Evolutionary conservation across 2,797 vertebrate genomes (phyloP), one percentile per base, ranked within the genome.

Genomic region (Rhinella marina): DNA sequence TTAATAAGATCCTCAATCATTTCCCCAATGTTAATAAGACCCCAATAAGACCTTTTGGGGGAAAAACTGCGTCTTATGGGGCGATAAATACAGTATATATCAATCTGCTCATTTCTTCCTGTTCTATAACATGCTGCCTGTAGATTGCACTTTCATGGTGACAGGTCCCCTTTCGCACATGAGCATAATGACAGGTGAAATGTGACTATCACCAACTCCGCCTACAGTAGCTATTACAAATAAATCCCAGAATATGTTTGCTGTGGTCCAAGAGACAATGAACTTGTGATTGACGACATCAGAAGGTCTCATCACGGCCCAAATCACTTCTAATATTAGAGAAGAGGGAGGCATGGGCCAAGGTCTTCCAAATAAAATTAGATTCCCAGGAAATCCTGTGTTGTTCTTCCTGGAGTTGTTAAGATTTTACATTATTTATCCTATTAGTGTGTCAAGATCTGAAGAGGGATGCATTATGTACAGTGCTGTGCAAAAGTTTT

Each of bases 361-460:
- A 52, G 48, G 73, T n/a, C 73, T n/a, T n/a, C 21, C 73, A 76
- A 52, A 52, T 76, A 76, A 50, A 52, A 76, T 76, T 50, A 76
- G 19, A 76, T 76, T 76, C 41, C 41, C 73, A 76, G 73, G 73
- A 76, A 76, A 76, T 76, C 73, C 73, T 76, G 41, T 76, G 73
- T 76, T 76, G 23, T 52, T 50, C 41, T 76, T 76, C 73, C 48
- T 76, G 21, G 41, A 76, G 73, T 50, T 52, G 41, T 50, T 52
- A 76, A 76, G 73, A n/a, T 76, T 23, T 52, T 50, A 76, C 72
- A 50, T 75, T 23, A 12, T 75, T 75, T 12, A 50, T 75, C 41
- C 29, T 75, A 48, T 75, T 48, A 73, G 19, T 72, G 68, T 41
- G 6, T 13, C 3, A 29, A 72, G 14, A 75, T 50, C 72, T 75